Evolutionary conservation across 2,113 vertebrate species (phyloP), one percentile per base, ranked within the genome.

Genomic region (Eublepharis macularius): DNA sequence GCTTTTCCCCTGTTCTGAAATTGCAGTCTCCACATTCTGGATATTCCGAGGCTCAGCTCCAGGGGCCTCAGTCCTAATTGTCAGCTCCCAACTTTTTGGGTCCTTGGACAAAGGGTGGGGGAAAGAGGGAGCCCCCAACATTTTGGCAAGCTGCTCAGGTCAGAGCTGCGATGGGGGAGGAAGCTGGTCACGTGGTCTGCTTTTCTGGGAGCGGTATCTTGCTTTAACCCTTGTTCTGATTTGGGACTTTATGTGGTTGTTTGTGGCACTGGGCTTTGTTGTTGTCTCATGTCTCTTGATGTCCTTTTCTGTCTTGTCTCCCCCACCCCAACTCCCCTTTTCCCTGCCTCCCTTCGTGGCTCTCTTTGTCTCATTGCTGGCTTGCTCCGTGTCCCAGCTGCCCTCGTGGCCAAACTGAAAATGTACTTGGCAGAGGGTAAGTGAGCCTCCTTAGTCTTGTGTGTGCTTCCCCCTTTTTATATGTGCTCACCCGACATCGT

Each of bases 341-440:
- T 34, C n/a, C 72, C 41, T 41, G 14, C 43, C 87, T 84, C 65
- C 66, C 60, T 88, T 88, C 54, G 60, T 85, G 88, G 70, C 86
- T 66, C 89, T 86, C 87, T 75, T 86, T 92, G 92, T 94, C 82
- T 91, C 88, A 83, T 89, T 70, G 89, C 94, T 95, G 93, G 94
- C 90, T 93, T 73, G 63, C 43, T 91, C 63, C 90, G 73, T 89
- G 68, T 91, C 86, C 90, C 92, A 95, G 91, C 95, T 95, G 95
- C 93, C 89, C 93, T 97, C 95, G 95, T 94, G 96, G 96, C 95
- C 95, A 96, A 95, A 94, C 95, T 96, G 95, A 96, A 96, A 96
- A 91, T 94, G 17, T 95, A 94, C 92, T 91, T 96, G 86, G 90
- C 90, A 85, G 93, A 95, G 92, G 95, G 97, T 97, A 96, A 97